phyloP scores from a whole-genome alignment of 2,888 invertebrate genomes.

The Ganaspis brasiliensis region DNA sequence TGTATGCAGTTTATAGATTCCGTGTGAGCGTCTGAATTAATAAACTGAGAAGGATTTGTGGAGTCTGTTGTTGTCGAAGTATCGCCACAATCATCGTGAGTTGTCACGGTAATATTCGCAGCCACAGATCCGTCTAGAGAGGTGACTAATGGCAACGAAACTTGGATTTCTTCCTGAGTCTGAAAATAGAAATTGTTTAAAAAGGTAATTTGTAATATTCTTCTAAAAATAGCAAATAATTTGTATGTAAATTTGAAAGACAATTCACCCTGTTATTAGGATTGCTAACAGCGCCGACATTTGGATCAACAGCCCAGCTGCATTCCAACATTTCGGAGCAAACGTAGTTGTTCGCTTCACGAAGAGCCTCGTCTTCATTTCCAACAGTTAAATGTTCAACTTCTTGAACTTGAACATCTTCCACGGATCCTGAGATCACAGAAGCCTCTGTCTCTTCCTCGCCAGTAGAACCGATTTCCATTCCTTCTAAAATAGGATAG shows the following conservation, averaged over 20 bases:
- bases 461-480: constrained; percentile 73
- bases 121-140: constrained; percentile 80
- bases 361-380: constrained; percentile 83
- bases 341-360: constrained; percentile 91
- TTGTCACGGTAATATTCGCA: constrained; percentile 75
- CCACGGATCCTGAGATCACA: constrained; percentile 59
- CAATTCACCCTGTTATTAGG: constrained; percentile 65
- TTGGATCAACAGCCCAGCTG: constrained; percentile 74
- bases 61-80: constrained; percentile 72
- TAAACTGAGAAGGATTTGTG: constrained; percentile 66
- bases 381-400: constrained; percentile 75
- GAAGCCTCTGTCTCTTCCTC: constrained; percentile 69
- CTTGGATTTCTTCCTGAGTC: constrained; percentile 83
- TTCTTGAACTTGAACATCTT: constrained; percentile 58
- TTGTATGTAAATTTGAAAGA: too few species aligned
- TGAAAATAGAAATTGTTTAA: constrained; percentile 20
- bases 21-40: constrained; percentile 62
- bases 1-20: constrained; percentile 74
- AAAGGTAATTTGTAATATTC: neutral
- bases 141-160: constrained; percentile 82
- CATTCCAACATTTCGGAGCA: constrained; percentile 80
- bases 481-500: constrained; percentile 77
- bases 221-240: neutral
- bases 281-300: constrained; percentile 74
- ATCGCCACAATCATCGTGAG: constrained; percentile 75